These are phyloP conservation scores for Sceliomorpha sp. DNA, from an alignment of 2,888 invertebrate genomes.

Conservation along the genomic window DNA sequence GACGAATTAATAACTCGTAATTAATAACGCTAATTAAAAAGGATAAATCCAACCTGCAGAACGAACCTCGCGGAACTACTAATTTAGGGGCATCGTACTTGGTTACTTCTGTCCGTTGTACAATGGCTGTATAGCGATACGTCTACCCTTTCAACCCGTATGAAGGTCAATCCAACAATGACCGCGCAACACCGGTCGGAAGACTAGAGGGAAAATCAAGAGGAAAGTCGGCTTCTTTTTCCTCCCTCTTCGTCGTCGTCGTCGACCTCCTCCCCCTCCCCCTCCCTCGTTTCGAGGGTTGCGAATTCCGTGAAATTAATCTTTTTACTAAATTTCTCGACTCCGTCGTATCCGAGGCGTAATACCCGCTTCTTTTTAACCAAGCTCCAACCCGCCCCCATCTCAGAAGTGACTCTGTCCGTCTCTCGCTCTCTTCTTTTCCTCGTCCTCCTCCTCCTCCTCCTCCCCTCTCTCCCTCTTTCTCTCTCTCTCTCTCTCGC, in stretches of 20 bases:
- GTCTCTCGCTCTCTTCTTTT: conserved; percentile 24
- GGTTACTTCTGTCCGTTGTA: no score
- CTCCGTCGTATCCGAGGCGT: conserved; percentile 50
- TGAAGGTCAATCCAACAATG: conserved; percentile 13
- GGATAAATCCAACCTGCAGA: no score
- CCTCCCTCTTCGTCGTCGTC: conserved; percentile 5
- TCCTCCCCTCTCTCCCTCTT: no score
- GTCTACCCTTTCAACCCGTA: conserved; percentile 4
- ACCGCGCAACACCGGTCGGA: conserved; percentile 7
- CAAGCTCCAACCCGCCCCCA: conserved; percentile 21
- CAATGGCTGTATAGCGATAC: not conserved
- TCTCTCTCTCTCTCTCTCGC: conserved; percentile 11
- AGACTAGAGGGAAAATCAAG: not conserved
- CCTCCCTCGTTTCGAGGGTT: conserved; percentile 24
- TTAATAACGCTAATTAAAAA: no score
- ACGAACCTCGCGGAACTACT: no score
- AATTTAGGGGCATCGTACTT: no score
- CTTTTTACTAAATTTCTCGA: conserved; percentile 63
- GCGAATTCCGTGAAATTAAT: conserved; percentile 68
- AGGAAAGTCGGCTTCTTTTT: conserved; percentile 1
- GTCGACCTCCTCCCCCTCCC: conserved; percentile 9
- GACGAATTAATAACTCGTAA: no score
- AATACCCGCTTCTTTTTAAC: conserved; percentile 51
- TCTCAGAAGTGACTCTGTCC: conserved; percentile 6
- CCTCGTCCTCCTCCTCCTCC: conserved; percentile 26